Base-by-base conservation (phyloP, 2,113 vertebrate species). In the Heliornis fulica region DNA sequence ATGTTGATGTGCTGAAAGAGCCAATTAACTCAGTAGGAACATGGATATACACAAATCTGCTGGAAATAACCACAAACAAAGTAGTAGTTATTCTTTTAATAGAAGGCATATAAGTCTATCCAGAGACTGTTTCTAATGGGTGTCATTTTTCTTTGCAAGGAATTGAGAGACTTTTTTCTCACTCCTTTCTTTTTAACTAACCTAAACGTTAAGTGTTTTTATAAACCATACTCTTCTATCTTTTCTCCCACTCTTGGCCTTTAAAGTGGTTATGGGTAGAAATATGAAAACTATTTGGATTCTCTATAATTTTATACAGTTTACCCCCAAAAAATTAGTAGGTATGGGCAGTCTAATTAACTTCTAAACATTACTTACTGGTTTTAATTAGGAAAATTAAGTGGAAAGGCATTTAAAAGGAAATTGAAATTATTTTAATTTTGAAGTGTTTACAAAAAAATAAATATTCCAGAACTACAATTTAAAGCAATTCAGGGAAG, bases 291-390 rank as follows among this genome's bases (percentile, higher is more conserved):
- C 2, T 71, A 43, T 32, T 70, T 15, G 2, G 2, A 60, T 66
- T 66, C 32, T 40, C 2, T 60, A 54, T 15, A 0, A 1, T 34
- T 77, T 72, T 89, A 32, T 54, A 45, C 1, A 13, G 78, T 81
- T 76, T 68, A 64, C 2, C 1, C 2, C 0, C 3, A 0, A 12
- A 56, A 61, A 57, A 14, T 38, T 11, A 65, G 14, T 57, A 81
- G 3, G 1, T 48, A 38, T 34, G 8, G 8, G 8, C 19, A 77
- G 8, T 48, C 7, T 40, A 40, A 25, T 87, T 61, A 71, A 41
- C 13, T 41, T 18, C 21, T 50, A 70, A 79, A 36, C 3, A 41
- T n/a, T 56, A 13, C 19, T 69, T 76, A 20, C 3, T 70, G 11
- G 11, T 36, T 90, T 80, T 53, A 76, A 76, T 32, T 3, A 75